Percentiles rank a stretch among this genome's conserved stretches.
These are phyloP conservation scores for Melinaea menophilus DNA, from an alignment of 2,888 invertebrate genomes.

Conservation along the genomic window DNA sequence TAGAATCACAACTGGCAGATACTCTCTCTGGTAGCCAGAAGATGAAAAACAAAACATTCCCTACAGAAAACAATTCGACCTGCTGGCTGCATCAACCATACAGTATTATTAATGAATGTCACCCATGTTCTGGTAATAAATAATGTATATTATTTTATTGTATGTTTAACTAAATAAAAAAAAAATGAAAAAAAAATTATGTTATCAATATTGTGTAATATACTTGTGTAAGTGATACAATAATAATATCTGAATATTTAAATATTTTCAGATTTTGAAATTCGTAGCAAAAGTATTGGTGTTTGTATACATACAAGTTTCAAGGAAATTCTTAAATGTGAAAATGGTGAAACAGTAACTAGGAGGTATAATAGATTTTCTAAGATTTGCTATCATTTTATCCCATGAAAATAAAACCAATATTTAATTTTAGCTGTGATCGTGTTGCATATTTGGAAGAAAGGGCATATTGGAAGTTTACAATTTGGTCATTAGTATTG, in stretches of 20 bases:
- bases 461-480: constrained; percentile 89
- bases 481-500: constrained; percentile 82
- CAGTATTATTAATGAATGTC: constrained; percentile 85
- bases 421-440: constrained; percentile 83
- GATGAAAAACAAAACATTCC: constrained; percentile 80
- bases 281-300: constrained; percentile 87
- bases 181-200: too few relatives aligned
- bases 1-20: constrained; percentile 84
- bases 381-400: background rate
- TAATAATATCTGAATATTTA: constrained; percentile 1
- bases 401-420: background rate
- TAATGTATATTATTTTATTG: too few relatives aligned
- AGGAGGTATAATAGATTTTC: constrained; percentile 77
- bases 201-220: too few relatives aligned
- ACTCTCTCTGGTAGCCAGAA: constrained; percentile 77
- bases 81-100: constrained; percentile 87
- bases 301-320: constrained; percentile 90
- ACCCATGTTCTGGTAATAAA: constrained; percentile 86
- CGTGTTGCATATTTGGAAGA: constrained; percentile 91
- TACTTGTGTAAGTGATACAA: too few relatives aligned
- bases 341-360: constrained; percentile 87
- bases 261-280: constrained; percentile 83
- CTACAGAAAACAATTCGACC: constrained; percentile 86
- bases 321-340: constrained; percentile 89
- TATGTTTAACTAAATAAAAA: background rate